Base-by-base conservation (phyloP, 2,113 vertebrate species). In the Oophaga pumilio region DNA sequence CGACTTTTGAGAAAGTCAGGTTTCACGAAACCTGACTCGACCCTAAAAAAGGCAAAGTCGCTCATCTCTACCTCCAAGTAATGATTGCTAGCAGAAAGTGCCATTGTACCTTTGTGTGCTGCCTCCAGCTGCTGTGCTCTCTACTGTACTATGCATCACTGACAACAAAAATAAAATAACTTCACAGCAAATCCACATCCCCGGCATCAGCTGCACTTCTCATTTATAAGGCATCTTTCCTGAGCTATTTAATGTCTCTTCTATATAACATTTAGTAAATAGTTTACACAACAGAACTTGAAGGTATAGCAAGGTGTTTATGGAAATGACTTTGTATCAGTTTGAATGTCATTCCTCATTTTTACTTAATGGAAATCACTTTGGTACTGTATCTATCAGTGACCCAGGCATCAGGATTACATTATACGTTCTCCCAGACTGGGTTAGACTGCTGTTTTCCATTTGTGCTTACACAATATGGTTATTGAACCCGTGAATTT, bases 281-380 rank as follows among this genome's bases (percentile, higher is more conserved):
- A 62, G 78, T 81, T 81, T 81, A 82, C 80, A 82, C 62, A 68
- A 43, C 64, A 69, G n/a, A 83, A 69, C 82, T 69, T 83, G 64
- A 83, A 83, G 82, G 82, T 28, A 64, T 83, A 69, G 82, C 64
- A 69, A 53, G 64, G 82, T 83, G 24, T 68, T 81, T 33, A 83
- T 68, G 64, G n/a, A 68, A 69, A 68, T 83, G 82, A 50, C 62
- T 83, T 83, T 83, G 62, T 53, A 71, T 15, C 64, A 69, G 82
- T 33, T 83, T 83, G 43, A 83, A 83, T 83, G 82, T 83, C 64
- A 83, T 69, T 83, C 49, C n/a, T 83, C 50, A 52, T 83, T 69
- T 66, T 83, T 68, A 53, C 64, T 20, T 83, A 69, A 69, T 68
- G 43, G 62, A 83, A 83, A 69, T 83, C 82, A 83, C 62, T 83